Evolutionary conservation across 2,888 invertebrate species (phyloP), one percentile per base, ranked within the genome.

Genomic region (Chrysolina haemoptera): DNA sequence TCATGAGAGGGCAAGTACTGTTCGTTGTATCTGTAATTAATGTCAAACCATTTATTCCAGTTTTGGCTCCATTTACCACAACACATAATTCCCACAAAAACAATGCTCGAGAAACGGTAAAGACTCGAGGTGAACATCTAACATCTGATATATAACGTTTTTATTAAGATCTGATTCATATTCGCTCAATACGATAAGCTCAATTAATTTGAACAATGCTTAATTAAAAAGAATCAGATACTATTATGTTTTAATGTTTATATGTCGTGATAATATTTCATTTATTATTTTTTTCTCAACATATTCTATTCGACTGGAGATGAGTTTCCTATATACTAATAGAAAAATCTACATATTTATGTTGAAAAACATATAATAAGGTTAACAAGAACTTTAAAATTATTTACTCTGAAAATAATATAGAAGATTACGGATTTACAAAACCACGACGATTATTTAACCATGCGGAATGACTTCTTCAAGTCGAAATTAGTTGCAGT

Each of bases 51-150:
- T 59, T 59, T 35, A 9, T 35, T 55, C 2, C 10, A 35, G 35
- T 59, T 59, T 59, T 20, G n/a, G n/a, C 35, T 16, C 5, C 59
- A 8, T 59, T 59, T 14, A 59, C 59, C 5, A 35, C 5, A 8
- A 14, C 35, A n/a, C 14, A n/a, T 59, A 59, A 59, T 59, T 59
- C 59, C 22, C 59, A 59, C 16, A 27, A 27, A 50, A 59, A 59
- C 59, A 59, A 59, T 59, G 27, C n/a, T n/a, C 35, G 35, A 59
- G 27, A 59, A 59, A 59, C 59, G 59, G 59, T 59, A 59, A 59
- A 59, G n/a, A 27, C 3, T 35, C n/a, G 27, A 10, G 27, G n/a
- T 59, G 20, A 53, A 53, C 53, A 53, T 53, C 10, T 10, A 22
- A 53, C 59, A 59, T 59, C 59, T 59, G 4, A 27, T 59, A 14